Evolutionary conservation across 2,888 invertebrate genomes (phyloP).

Genomic region (Pherbina coryleti): DNA sequence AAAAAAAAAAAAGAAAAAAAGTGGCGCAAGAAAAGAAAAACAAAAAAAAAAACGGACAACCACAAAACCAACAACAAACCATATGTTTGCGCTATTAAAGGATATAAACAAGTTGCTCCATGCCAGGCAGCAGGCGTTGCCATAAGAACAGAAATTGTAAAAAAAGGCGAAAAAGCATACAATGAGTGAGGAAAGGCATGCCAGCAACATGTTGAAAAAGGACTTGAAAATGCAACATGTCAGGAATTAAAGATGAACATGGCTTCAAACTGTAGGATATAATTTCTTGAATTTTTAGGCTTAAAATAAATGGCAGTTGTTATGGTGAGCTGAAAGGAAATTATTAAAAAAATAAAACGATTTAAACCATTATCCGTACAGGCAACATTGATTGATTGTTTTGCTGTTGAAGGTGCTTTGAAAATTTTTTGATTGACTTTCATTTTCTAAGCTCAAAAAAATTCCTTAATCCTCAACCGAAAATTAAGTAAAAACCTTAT

Average conservation of each 20-base stretch:
- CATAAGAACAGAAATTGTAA: not conserved
- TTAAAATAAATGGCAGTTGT: too few relatives aligned
- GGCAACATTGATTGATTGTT: too few relatives aligned
- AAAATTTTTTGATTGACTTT: not conserved
- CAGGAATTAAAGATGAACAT: not conserved
- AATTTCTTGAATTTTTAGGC: too few relatives aligned
- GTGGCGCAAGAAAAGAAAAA: constrained; percentile 9
- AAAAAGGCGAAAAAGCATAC: too few relatives aligned
- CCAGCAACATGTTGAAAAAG: not conserved
- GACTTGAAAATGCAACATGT: not conserved
- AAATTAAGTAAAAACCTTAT: constrained; percentile 5
- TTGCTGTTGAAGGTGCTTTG: not conserved
- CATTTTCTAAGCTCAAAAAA: not conserved
- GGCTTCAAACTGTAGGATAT: too few relatives aligned
- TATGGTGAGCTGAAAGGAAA: too few relatives aligned
- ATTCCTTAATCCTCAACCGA: not conserved
- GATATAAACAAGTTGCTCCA: too few relatives aligned
- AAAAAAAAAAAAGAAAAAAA: too few relatives aligned
- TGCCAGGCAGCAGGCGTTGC: not conserved
- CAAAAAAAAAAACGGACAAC: not conserved
- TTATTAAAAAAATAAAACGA: too few relatives aligned
- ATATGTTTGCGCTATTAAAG: not conserved
- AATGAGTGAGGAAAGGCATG: not conserved
- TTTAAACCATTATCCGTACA: too few relatives aligned
- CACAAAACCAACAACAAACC: not conserved